phyloP scores from a whole-genome alignment of 2,888 invertebrate species.

The Apomyelois bistriatella region DNA sequence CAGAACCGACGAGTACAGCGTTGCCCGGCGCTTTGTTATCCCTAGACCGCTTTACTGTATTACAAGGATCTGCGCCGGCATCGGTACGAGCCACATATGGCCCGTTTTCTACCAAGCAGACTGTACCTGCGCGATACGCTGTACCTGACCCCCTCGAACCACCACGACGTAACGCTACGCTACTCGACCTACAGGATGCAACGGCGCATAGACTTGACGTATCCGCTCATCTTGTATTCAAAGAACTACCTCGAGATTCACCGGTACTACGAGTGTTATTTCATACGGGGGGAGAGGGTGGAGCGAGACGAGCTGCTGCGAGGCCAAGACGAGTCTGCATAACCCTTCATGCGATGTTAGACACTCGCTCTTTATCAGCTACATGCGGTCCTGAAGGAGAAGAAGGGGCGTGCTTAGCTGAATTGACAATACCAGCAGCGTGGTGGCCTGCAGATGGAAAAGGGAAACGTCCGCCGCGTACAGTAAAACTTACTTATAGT shows the following conservation, averaged over 20 bases:
- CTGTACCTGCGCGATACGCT: constrained; percentile 93
- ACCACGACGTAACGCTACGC: constrained; percentile 77
- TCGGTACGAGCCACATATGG: constrained; percentile 96
- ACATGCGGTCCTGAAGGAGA: constrained; percentile 96
- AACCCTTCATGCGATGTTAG: constrained; percentile 86
- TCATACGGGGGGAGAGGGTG: constrained; percentile 93
- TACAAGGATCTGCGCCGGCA: constrained; percentile 94
- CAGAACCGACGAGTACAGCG: constrained; percentile 67
- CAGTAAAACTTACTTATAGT: constrained; percentile 91
- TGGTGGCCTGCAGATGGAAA: constrained; percentile 92
- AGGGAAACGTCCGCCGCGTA: constrained; percentile 84
- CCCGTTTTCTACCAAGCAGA: constrained; percentile 96
- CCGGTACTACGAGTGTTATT: constrained; percentile 96
- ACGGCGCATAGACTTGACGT: constrained; percentile 91
- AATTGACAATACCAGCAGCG: constrained; percentile 91
- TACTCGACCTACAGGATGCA: constrained; percentile 80
- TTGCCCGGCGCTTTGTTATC: constrained; percentile 86
- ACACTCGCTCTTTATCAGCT: constrained; percentile 84
- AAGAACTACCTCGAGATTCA: constrained; percentile 91
- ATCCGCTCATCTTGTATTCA: constrained; percentile 95
- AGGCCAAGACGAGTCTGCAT: constrained; percentile 89
- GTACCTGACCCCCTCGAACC: constrained; percentile 91
- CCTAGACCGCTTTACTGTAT: constrained; percentile 93
- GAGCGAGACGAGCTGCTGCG: constrained; percentile 85
- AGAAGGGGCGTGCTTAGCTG: constrained; percentile 95